phyloP scores from a whole-genome alignment of 37 sponge, comb jelly and placozoan genomes.

The Geodia barretti region DNA sequence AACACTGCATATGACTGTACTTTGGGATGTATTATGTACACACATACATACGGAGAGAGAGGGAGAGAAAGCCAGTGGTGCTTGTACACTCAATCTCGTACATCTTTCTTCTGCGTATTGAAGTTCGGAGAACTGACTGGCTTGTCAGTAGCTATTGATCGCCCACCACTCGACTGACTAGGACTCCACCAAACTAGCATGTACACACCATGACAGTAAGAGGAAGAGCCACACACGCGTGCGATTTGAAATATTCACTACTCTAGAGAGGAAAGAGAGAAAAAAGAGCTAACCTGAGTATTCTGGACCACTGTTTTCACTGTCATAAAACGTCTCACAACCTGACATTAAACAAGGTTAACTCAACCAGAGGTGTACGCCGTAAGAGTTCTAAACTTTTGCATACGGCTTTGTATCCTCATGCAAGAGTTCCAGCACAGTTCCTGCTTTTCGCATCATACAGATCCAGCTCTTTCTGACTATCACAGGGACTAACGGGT shows the following conservation, averaged over 20 bases:
- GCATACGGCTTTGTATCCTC: slow-evolving; percentile 72
- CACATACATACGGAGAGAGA: neutral
- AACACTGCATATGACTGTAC: too few species aligned
- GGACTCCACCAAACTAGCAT: slow-evolving; percentile 74
- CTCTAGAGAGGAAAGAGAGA: too few species aligned
- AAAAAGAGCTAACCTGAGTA: too few species aligned
- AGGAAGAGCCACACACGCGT: too few species aligned
- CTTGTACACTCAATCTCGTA: slow-evolving; percentile 78
- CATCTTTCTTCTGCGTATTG: slow-evolving; percentile 50
- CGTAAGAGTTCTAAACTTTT: neutral
- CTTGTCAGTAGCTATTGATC: slow-evolving; percentile 36
- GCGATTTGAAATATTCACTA: too few species aligned
- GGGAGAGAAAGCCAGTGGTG: neutral
- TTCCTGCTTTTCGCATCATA: slow-evolving; percentile 84
- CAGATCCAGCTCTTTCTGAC: slow-evolving; percentile 73
- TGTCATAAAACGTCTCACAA: too few species aligned
- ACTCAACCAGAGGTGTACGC: too few species aligned
- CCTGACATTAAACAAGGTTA: too few species aligned
- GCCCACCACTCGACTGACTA: slow-evolving; percentile 65
- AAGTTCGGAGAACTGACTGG: slow-evolving; percentile 80
- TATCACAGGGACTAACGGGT: too few species aligned
- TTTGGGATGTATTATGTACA: too few species aligned
- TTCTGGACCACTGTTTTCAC: too few species aligned
- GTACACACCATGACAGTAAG: neutral
- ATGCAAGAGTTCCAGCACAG: slow-evolving; percentile 69